Percentiles rank a stretch among this genome's conserved stretches.
Evolutionary conservation across 2,797 vertebrate genomes (phyloP).

Genomic region (Eospalax fontanierii): DNA sequence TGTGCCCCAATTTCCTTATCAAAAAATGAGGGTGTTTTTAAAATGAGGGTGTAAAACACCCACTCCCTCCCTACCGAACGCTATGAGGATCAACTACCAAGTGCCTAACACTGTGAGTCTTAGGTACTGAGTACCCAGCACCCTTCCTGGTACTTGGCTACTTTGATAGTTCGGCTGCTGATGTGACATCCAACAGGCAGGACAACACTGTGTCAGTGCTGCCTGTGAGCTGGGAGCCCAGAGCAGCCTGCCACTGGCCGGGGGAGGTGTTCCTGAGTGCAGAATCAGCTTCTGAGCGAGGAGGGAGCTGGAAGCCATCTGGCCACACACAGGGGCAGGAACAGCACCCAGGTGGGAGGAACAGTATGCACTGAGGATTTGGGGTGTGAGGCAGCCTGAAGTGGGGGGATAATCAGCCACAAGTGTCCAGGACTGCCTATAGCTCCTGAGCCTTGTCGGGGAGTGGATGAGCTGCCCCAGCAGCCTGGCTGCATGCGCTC

Average conservation of each 20-base stretch:
- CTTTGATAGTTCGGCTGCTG: not conserved
- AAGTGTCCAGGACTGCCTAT: not conserved
- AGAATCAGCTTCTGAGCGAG: not conserved
- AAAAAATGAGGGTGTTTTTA: not conserved
- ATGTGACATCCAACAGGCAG: not conserved
- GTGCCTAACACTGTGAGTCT: not conserved
- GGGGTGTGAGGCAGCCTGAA: not conserved
- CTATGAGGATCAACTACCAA: not conserved
- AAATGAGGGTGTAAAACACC: too few species aligned
- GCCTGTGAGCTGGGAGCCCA: not conserved
- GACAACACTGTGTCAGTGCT: rapidly evolving
- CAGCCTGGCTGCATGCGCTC: not conserved
- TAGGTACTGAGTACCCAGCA: not conserved
- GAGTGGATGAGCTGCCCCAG: not conserved
- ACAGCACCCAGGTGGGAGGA: not conserved
- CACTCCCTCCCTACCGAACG: not conserved
- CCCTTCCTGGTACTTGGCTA: not conserved
- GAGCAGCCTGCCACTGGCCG: not conserved
- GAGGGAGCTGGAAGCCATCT: not conserved
- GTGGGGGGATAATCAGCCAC: not conserved
- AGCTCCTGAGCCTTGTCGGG: not conserved
- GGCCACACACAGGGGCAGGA: not conserved
- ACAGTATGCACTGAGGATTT: not conserved
- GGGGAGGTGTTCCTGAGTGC: not conserved
- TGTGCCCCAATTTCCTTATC: not conserved